Evolutionary conservation across 2,797 vertebrate species (phyloP).

Genomic region (Urophycis tenuis): DNA sequence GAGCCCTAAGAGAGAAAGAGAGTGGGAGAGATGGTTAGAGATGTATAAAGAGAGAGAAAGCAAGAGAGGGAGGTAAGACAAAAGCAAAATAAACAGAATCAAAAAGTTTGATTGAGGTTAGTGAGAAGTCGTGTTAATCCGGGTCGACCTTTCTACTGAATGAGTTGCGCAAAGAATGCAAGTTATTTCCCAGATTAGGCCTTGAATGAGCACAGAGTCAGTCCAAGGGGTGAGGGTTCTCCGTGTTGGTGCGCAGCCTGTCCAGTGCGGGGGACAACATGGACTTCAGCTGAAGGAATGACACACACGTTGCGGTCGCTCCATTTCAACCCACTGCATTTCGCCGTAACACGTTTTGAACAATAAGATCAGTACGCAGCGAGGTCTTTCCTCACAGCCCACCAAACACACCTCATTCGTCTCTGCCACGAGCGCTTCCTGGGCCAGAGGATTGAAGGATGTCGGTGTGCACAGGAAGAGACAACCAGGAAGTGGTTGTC

Average conservation of each 20-base stretch:
- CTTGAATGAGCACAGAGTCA: constrained; percentile 16
- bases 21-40: no score
- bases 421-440: constrained; percentile 30
- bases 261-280: not conserved
- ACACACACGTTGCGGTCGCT: not conserved
- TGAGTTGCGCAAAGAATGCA: constrained; percentile 28
- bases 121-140: constrained; percentile 9
- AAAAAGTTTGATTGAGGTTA: constrained; percentile 36
- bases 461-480: constrained; percentile 48
- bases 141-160: constrained; percentile 15
- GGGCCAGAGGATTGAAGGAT: constrained; percentile 45
- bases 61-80: not conserved
- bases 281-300: not conserved
- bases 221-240: constrained; percentile 17
- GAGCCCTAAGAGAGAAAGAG: no score
- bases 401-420: not conserved
- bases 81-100: constrained; percentile 35
- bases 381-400: not conserved
- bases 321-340: not conserved
- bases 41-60: no score
- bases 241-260: not conserved
- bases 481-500: constrained; percentile 62
- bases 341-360: not conserved
- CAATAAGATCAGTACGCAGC: not conserved
- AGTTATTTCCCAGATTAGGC: constrained; percentile 14